Percentiles rank a stretch among this genome's conserved stretches.
Evolutionary conservation across 1,140 invertebrate species (phyloP).

Genomic region (Pissodes strobi): DNA sequence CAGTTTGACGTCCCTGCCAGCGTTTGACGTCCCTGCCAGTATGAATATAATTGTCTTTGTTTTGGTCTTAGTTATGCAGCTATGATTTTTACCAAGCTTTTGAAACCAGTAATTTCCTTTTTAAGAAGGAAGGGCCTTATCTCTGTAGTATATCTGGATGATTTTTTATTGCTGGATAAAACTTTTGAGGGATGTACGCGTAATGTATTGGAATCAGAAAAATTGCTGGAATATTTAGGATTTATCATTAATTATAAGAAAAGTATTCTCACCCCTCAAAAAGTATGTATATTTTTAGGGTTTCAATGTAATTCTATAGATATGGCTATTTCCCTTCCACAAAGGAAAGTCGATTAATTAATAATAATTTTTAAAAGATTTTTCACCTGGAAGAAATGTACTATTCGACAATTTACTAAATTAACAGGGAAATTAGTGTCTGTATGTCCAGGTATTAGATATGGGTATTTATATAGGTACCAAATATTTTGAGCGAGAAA

Average conservation of each 20-base stretch:
- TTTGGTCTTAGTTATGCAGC: no score
- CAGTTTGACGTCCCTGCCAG: no score
- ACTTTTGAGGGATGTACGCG: not conserved
- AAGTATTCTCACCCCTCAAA: not conserved
- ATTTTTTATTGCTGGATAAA: conserved; percentile 42
- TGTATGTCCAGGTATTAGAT: not conserved
- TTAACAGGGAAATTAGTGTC: not conserved
- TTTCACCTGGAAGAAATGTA: not conserved
- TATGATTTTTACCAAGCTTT: conserved; percentile 40
- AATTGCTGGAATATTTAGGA: no score
- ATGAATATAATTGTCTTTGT: no score
- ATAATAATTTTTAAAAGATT: not conserved
- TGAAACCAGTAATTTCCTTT: conserved; percentile 35
- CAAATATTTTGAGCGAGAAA: no score
- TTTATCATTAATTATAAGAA: not conserved
- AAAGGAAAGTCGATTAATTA: not conserved
- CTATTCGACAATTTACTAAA: not conserved
- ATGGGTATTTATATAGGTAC: not conserved
- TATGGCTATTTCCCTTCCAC: not conserved
- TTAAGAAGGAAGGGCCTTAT: conserved; percentile 26
- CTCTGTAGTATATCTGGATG: conserved; percentile 48
- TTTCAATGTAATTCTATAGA: not conserved
- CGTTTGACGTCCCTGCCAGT: no score
- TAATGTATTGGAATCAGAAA: not conserved
- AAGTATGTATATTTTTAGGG: not conserved